Percentiles rank a stretch among this genome's conserved stretches.
These are phyloP conservation scores for Aradophagus sp. DNA, from an alignment of 1,140 invertebrate genomes.

Conservation along the genomic window DNA sequence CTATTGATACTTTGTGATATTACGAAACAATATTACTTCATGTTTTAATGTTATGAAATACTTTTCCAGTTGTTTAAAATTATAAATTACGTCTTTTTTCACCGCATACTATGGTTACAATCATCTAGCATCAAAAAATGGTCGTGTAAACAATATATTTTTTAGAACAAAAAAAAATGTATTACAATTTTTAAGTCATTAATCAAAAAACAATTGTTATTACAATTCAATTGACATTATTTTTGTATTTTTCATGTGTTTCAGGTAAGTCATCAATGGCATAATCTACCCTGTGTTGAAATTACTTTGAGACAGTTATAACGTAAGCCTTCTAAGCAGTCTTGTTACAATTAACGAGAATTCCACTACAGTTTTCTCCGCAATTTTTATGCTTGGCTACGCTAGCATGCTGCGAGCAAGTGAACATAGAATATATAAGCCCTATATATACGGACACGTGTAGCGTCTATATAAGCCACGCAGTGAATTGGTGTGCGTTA, in stretches of 20 bases:
- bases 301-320: conserved; percentile 57
- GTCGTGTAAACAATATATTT: too few relatives aligned
- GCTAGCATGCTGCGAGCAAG: conserved; percentile 18
- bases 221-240: conserved; percentile 12
- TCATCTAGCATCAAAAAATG: too few relatives aligned
- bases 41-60: too few relatives aligned
- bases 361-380: conserved; percentile 50
- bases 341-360: conserved; percentile 62
- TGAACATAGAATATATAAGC: conserved; percentile 29
- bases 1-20: too few relatives aligned
- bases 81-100: too few relatives aligned
- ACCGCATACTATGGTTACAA: too few relatives aligned
- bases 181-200: too few relatives aligned
- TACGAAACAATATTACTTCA: too few relatives aligned
- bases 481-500: conserved; percentile 29
- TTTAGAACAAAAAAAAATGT: too few relatives aligned
- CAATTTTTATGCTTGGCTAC: conserved; percentile 45
- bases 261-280: conserved; percentile 58
- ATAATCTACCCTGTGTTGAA: conserved; percentile 48
- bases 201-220: too few relatives aligned
- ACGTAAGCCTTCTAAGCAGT: conserved; percentile 62
- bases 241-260: conserved; percentile 49
- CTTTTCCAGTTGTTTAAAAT: too few relatives aligned
- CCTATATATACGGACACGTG: conserved; percentile 10
- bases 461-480: conserved; percentile 13